Percentiles rank a stretch among this genome's conserved stretches.
Conservation (phyloP, 2,113 vertebrate species). For the Oncorhynchus nerka region DNA sequence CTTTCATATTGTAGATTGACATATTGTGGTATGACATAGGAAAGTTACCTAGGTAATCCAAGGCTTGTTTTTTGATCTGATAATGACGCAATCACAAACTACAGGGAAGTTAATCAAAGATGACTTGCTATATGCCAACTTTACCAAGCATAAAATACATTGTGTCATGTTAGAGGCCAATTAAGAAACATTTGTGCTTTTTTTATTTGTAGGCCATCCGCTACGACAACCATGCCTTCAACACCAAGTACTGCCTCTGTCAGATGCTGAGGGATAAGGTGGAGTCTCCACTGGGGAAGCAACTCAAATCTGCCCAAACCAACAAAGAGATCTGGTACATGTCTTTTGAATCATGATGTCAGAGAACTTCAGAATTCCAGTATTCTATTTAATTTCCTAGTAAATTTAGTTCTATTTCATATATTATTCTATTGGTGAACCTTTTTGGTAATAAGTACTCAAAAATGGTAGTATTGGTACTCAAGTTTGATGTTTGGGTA, state of each 20-base stretch:
- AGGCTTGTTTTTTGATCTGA: background rate
- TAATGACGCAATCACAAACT: background rate
- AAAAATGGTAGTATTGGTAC: background rate
- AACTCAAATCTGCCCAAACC: conserved; percentile 87
- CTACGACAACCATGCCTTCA: conserved; percentile 92
- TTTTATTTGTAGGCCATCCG: conserved; percentile 53
- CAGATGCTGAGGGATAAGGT: conserved; percentile 93
- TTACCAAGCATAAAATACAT: no score
- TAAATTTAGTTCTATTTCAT: background rate
- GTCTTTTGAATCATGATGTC: background rate
- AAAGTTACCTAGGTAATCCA: background rate
- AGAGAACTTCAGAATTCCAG: no score
- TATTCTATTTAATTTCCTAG: background rate
- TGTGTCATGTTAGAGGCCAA: no score
- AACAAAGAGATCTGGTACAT: conserved; percentile 87
- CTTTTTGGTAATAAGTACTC: no score
- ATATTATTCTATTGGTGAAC: background rate
- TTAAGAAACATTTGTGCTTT: background rate
- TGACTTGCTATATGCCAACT: background rate
- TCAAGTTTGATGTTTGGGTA: background rate
- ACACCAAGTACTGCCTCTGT: conserved; percentile 96
- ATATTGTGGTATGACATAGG: background rate
- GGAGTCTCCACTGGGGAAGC: conserved; percentile 88
- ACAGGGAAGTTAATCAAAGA: background rate
- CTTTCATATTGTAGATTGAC: background rate